Percentiles rank a stretch among this genome's conserved stretches.
phyloP scores from a whole-genome alignment of 1,140 invertebrate species.

The Octopus bimaculoides region DNA sequence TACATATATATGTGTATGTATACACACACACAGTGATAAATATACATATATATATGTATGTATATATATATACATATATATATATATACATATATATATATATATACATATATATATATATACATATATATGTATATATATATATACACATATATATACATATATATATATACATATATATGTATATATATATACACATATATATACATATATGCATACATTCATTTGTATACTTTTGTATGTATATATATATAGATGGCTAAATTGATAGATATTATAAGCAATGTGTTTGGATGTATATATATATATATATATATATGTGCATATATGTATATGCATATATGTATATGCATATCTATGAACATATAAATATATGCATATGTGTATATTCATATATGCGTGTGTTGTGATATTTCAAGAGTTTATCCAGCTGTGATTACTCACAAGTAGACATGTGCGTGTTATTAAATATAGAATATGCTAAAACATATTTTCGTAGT shows the following conservation, averaged over 20 bases:
- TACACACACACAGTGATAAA: background rate
- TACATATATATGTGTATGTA: background rate
- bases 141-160: background rate
- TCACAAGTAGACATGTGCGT: too few species aligned
- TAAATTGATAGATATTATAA: background rate
- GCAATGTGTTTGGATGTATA: background rate
- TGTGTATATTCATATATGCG: too few species aligned
- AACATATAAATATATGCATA: background rate
- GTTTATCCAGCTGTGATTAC: too few species aligned
- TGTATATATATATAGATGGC: background rate
- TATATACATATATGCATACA: background rate
- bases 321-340: background rate
- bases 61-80: background rate
- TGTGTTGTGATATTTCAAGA: too few species aligned
- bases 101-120: background rate
- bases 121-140: background rate
- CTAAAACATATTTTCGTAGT: too few species aligned
- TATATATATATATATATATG: background rate
- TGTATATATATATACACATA: background rate
- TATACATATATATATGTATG: background rate
- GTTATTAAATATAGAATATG: too few species aligned
- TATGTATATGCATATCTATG: background rate
- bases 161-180: background rate
- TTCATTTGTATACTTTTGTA: background rate
- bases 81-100: background rate